phyloP scores from a whole-genome alignment of 2,888 invertebrate genomes.

The Drosophila prolongata region DNA sequence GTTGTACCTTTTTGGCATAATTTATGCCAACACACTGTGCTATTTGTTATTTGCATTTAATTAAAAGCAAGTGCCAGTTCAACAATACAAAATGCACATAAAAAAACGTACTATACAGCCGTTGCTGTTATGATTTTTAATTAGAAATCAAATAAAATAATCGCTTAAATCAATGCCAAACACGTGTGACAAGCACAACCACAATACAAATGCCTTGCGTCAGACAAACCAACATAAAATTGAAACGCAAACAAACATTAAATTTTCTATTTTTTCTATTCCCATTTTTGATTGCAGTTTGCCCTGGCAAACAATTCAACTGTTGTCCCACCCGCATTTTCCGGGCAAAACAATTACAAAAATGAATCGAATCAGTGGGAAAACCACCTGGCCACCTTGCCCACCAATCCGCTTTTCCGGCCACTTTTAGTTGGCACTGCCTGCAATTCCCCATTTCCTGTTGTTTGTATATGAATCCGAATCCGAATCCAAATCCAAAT shows the following conservation, averaged over 20 bases:
- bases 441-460: slow-evolving; percentile 20
- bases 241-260: slow-evolving; percentile 70
- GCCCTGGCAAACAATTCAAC: slow-evolving; percentile 63
- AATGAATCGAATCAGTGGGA: slow-evolving; percentile 34
- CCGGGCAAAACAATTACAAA: slow-evolving; percentile 64
- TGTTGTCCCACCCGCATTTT: slow-evolving; percentile 29
- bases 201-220: slow-evolving; percentile 26
- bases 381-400: slow-evolving; percentile 21
- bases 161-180: slow-evolving; percentile 62
- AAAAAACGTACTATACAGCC: slow-evolving; percentile 12
- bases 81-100: slow-evolving; percentile 40
- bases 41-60: slow-evolving; percentile 80
- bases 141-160: slow-evolving; percentile 75
- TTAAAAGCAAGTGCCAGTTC: slow-evolving; percentile 64
- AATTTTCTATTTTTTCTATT: slow-evolving; percentile 44
- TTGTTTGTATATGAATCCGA: slow-evolving; percentile 40
- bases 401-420: not conserved
- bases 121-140: slow-evolving; percentile 61
- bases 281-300: slow-evolving; percentile 69
- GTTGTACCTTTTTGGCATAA: slow-evolving; percentile 45
- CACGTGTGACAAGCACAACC: slow-evolving; percentile 62
- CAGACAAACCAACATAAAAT: slow-evolving; percentile 36
- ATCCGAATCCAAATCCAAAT: slow-evolving; percentile 41
- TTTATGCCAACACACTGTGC: slow-evolving; percentile 63
- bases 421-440: slow-evolving; percentile 3